Evolutionary conservation across 1,140 invertebrate species (phyloP), one percentile per base, ranked within the genome.

Genomic region (Cyclargus thomasi): DNA sequence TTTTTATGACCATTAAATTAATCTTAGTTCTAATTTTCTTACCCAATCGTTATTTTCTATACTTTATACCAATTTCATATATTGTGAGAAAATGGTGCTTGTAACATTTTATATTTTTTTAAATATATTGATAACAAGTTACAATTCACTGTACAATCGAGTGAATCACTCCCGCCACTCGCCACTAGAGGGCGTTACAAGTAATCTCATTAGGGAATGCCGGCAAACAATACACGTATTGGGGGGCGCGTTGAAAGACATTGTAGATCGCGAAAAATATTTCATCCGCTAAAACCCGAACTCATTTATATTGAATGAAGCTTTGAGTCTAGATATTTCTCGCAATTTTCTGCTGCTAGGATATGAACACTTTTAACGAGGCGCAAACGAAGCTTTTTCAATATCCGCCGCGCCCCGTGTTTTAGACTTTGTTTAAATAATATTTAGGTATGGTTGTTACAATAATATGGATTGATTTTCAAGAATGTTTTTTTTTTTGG

Each of bases 101-200:
- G 10, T 47, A 62, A 62, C 59, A 20, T 23, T 62, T 22, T 14
- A 16, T 16, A n/a, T n/a, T 29, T 3, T 6, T 62, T 22, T 16
- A 21, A 22, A 62, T 23, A 8, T 39, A 47, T 20, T 20, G 55
- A 18, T 55, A 55, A 59, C 55, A 20, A 59, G 18, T 20, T 8
- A 59, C 17, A 18, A 18, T 11, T 21, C 6, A 11, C 17, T 20
- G 17, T 59, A 11, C 8, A 57, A 20, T 20, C 55, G 1, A 57
- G 55, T 59, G 18, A 21, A 59, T 59, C 62, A 71, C 66, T 77
- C 73, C 70, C 68, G 71, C 77, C 70, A 77, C 67, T 76, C 73
- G 59, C 62, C 69, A 53, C 65, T 65, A 75, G 74, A 73, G 72
- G 74, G 72, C 67, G 70, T 53, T 21, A 29, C 55, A 59, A 59